A percentile compares a stretch with the other conserved stretches of the same genome.
Evolutionary conservation across 2,797 vertebrate species (phyloP).

Genomic region (Margarornis squamiger): DNA sequence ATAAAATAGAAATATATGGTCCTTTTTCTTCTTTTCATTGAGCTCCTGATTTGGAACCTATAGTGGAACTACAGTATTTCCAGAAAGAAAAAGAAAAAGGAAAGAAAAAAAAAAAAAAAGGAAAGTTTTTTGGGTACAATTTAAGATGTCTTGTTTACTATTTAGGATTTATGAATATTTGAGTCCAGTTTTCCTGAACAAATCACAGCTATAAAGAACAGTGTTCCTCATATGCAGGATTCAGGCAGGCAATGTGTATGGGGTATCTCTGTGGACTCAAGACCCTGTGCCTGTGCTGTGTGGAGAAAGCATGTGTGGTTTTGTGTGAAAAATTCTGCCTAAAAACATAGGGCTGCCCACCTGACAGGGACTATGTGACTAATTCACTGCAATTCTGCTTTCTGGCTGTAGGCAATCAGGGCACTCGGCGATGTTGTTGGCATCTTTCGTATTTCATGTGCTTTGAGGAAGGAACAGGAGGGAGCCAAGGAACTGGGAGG

Average conservation of each 20-base stretch:
- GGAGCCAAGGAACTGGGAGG: accelerated
- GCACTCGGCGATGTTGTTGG: accelerated
- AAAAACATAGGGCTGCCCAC: not conserved
- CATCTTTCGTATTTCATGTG: not conserved
- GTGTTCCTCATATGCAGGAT: not conserved
- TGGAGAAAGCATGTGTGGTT: not conserved
- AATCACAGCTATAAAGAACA: not conserved
- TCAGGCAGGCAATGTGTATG: accelerated
- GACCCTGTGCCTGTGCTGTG: not conserved
- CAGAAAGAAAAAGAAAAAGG: not conserved
- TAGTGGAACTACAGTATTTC: not conserved
- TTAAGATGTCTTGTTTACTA: not conserved
- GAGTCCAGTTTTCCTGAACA: not conserved
- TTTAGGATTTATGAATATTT: not conserved
- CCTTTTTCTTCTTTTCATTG: not conserved
- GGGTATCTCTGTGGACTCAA: not conserved
- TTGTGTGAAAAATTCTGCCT: not conserved
- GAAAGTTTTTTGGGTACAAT: not conserved
- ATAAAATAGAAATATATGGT: not conserved
- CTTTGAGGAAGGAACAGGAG: not conserved
- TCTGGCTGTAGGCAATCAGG: not conserved
- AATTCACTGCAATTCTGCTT: not conserved
- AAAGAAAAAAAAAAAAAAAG: not conserved
- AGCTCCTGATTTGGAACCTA: not conserved
- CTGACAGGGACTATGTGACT: not conserved